These are phyloP conservation scores for Ectemnius continuus DNA, from an alignment of 2,888 invertebrate species.

Conservation along the genomic window DNA sequence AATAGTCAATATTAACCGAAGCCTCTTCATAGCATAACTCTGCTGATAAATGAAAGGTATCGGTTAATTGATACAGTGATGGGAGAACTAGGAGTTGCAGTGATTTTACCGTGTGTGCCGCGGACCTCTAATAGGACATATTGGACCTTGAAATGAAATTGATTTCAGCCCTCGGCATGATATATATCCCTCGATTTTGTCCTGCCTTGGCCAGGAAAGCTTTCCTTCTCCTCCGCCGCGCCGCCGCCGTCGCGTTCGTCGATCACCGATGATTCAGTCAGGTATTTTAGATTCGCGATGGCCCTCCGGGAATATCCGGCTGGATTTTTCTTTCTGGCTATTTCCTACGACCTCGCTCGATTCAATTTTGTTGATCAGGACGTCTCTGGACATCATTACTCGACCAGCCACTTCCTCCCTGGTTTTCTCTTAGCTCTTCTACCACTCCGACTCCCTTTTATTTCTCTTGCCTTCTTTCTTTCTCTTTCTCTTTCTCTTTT, in stretches of 20 bases:
- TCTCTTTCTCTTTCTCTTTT: too few relatives aligned
- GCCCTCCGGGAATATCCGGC: slow-evolving; percentile 18
- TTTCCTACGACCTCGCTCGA: slow-evolving; percentile 33
- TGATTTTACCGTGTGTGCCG: neutral
- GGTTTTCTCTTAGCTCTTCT: neutral
- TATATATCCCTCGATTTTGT: neutral
- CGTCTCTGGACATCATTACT: slow-evolving; percentile 18
- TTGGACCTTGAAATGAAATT: slow-evolving; percentile 1
- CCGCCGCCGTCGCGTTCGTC: slow-evolving; percentile 13
- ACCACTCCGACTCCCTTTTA: too few relatives aligned
- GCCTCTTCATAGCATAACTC: too few relatives aligned
- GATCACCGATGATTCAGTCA: slow-evolving; percentile 40
- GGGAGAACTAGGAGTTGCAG: neutral
- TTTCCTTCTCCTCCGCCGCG: too few relatives aligned
- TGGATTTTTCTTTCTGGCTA: slow-evolving; percentile 10
- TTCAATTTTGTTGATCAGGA: slow-evolving; percentile 46
- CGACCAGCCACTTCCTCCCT: neutral
- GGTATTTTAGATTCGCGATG: slow-evolving; percentile 57
- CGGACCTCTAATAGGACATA: neutral
- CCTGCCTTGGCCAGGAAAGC: slow-evolving; percentile 15
- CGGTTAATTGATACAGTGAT: too few relatives aligned
- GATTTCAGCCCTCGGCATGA: neutral
- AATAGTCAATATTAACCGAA: too few relatives aligned
- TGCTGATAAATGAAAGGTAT: too few relatives aligned
- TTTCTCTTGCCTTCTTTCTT: too few relatives aligned